Base-by-base conservation (phyloP, 2,113 vertebrate genomes). In the Fregetta grallaria region DNA sequence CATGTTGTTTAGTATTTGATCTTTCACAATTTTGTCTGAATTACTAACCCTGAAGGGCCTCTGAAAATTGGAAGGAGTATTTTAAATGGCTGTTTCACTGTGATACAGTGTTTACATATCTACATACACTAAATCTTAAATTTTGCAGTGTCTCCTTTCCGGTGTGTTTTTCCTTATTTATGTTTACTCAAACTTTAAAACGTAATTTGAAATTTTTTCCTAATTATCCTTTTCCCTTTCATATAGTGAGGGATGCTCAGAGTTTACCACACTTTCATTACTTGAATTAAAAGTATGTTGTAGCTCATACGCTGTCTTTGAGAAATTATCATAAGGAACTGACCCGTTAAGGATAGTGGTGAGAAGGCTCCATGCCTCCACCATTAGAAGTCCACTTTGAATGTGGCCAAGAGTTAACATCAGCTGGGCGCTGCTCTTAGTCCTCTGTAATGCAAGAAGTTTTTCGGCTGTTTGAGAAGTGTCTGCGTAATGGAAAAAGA, bases 221-320 rank as follows among this genome's bases (percentile, higher is more conserved):
- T 86, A n/a, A 88, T 82, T 89, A 59, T 85, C 65, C 88, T 72
- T 71, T 82, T 92, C 49, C 70, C 7, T 88, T 91, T 82, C 26
- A 42, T 70, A 36, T 91, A 91, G 78, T 70, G 58, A 95, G 89
- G 89, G 71, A 71, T 94, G 44, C 56, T 92, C 86, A 92, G 89
- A 92, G 90, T 96, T 91, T 94, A 92, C 92, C 91, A 96, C 92
- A 93, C 90, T 96, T 96, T 94, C 65, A 42, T 70, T 56, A 55
- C 52, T 74, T 93, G 70, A 85, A 52, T 75, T 88, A 65, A 66
- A 95, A 91, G 42, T 63, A 59, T 36, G 5, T 74, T 88, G 77
- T 86, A 74, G 74, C 67, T 86, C 30, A 11, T 50, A 18, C 0
- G 5, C 32, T 77, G 26, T 74, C 44, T 68, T 77, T 91, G 80